These are phyloP conservation scores for Psettodes erumei DNA, from an alignment of 2,113 vertebrate genomes.

Conservation along the genomic window DNA sequence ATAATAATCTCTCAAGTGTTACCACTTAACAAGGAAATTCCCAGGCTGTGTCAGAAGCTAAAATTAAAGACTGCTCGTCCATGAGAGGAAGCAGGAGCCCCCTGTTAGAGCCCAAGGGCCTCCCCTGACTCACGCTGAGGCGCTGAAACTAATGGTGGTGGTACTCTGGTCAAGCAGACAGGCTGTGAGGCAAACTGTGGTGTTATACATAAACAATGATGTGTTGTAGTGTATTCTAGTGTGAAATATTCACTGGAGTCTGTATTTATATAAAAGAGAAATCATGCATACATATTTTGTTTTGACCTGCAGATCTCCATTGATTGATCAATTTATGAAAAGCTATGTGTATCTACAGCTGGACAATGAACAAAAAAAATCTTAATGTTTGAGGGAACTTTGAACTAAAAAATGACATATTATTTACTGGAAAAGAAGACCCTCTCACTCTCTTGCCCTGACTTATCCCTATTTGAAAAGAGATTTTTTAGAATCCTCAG, in stretches of 20 bases:
- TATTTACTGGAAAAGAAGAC: background rate
- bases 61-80: slow-evolving; percentile 58
- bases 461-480: slow-evolving; percentile 5
- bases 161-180: background rate
- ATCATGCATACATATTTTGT: background rate
- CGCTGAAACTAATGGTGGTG: slow-evolving; percentile 38
- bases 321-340: slow-evolving; percentile 5
- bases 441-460: background rate
- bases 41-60: slow-evolving; percentile 43
- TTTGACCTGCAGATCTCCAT: slow-evolving; percentile 11
- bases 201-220: background rate
- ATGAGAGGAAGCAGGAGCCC: slow-evolving; percentile 49
- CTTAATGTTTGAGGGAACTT: background rate
- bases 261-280: slow-evolving; percentile 2
- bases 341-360: slow-evolving; percentile 11
- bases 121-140: slow-evolving; percentile 56
- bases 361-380: slow-evolving; percentile 2
- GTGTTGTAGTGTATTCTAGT: background rate
- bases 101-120: slow-evolving; percentile 50
- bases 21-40: slow-evolving; percentile 55
- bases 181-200: background rate
- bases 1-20: slow-evolving; percentile 56
- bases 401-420: background rate
- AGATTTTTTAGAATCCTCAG: too few relatives aligned
- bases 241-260: background rate